Evolutionary conservation across 2,113 vertebrate genomes (phyloP).

Genomic region (Glareola pratincola): DNA sequence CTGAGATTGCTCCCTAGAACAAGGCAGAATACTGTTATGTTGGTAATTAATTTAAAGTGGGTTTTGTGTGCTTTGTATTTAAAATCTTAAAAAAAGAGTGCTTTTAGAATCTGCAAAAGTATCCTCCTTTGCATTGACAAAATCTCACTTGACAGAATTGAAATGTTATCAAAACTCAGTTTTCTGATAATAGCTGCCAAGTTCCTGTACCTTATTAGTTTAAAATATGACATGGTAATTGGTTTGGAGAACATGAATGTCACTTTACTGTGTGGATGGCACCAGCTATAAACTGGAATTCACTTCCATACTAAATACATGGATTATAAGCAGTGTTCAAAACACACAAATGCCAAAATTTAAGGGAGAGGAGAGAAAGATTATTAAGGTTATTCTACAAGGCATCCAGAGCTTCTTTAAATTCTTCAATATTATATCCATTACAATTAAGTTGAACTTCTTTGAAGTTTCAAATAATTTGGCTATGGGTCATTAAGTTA

Average conservation of each 20-base stretch:
- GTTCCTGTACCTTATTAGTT: not conserved
- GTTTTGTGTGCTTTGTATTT: not conserved
- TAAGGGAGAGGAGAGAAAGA: not conserved
- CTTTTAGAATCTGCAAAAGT: not conserved
- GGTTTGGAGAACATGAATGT: not conserved
- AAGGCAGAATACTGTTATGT: not conserved
- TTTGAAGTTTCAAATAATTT: conserved; percentile 55
- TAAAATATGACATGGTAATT: not conserved
- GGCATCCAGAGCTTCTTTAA: not conserved
- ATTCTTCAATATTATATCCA: conserved; percentile 3
- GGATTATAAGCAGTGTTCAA: not conserved
- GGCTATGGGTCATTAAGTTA: conserved; percentile 53
- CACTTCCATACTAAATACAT: not conserved
- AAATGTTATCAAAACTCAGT: not conserved
- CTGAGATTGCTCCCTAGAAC: not conserved
- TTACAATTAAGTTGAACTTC: conserved; percentile 54
- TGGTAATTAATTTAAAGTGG: conserved; percentile 20
- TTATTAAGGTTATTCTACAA: not conserved
- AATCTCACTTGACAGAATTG: not conserved
- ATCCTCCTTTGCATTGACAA: not conserved
- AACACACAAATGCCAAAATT: not conserved
- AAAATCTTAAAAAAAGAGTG: not conserved
- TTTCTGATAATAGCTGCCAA: not conserved
- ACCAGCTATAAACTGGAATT: not conserved
- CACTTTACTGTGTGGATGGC: not conserved